Evolutionary conservation across 2,797 vertebrate genomes (phyloP).

Genomic region (Lates japonicus): DNA sequence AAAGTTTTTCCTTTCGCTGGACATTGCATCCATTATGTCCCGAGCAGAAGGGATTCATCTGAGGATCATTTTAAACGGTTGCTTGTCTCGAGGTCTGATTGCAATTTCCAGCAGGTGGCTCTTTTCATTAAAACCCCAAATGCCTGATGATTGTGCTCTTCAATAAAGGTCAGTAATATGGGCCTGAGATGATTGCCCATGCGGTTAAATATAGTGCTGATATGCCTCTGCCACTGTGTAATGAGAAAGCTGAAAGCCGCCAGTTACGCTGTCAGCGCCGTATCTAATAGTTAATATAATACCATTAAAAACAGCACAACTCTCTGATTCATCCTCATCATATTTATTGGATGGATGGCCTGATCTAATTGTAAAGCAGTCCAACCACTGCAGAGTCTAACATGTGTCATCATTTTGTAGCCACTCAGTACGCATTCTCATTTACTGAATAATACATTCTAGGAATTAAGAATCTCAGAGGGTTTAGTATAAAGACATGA

Average conservation of each 20-base stretch:
- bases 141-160: slow-evolving; percentile 80
- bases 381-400: slow-evolving; percentile 51
- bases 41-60: slow-evolving; percentile 63
- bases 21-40: slow-evolving; percentile 22
- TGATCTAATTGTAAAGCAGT: slow-evolving; percentile 74
- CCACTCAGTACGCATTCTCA: slow-evolving; percentile 6
- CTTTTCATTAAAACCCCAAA: slow-evolving; percentile 89
- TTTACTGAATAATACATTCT: slow-evolving; percentile 10
- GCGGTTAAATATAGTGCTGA: slow-evolving; percentile 80
- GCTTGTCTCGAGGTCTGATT: slow-evolving; percentile 67
- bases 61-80: slow-evolving; percentile 57
- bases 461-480: not conserved
- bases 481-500: not conserved
- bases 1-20: slow-evolving; percentile 38
- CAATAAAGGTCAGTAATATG: slow-evolving; percentile 85
- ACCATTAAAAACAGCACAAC: slow-evolving; percentile 82
- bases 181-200: slow-evolving; percentile 80
- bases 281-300: slow-evolving; percentile 86
- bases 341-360: slow-evolving; percentile 85
- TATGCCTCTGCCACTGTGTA: slow-evolving; percentile 67
- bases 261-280: slow-evolving; percentile 85
- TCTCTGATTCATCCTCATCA: slow-evolving; percentile 86
- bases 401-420: slow-evolving; percentile 49
- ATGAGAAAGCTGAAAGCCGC: slow-evolving; percentile 82
- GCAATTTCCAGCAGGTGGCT: slow-evolving; percentile 76